Base-by-base conservation (phyloP, 2,797 vertebrate species). In the Myotis myotis region DNA sequence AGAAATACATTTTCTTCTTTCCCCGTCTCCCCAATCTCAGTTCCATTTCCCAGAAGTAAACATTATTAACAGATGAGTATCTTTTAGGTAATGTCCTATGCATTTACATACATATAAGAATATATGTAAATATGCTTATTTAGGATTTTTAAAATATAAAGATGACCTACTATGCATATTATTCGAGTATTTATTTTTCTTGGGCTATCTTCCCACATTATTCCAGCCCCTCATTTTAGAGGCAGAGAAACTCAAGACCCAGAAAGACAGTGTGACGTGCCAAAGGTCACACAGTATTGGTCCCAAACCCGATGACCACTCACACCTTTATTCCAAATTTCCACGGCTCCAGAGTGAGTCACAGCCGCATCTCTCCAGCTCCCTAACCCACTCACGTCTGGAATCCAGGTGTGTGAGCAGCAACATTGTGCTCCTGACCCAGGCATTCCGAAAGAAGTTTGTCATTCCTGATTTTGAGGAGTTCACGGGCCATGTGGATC, bases 401-500 rank as follows among this genome's bases (percentile, higher is more conserved):
- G 96, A 86, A 95, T 87, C 90, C 97, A 99, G 99, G 97, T 99
- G 99, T 98, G 98, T 99, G 28, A 98, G 98, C 88, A 98, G 98
- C 95, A 99, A 99, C 97, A 98, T 99, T 51, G 98, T 99, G 91
- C 98, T 99, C 95, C 98, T 99, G 97, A 99, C 99, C 89, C 99
- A 99, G 96, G 98, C 99, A 89, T 99, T 99, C 97, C 98, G 98
- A 89, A 99, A 98, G 96, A 99, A 99, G 97, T 99, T 99, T 89
- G 99, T 99, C 91, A 99, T 99, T 98, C 99, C 99, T 6, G 99
- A 99, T 95, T 99, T 99, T 98, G 98, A 99, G 68, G 95, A 98
- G 25, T 99, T 99, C 98, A 98, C 98, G 2, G 93, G 96, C 79
- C 98, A 99, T 38, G 99, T 99, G 82, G 98, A 99, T 96, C 98